A percentile compares a stretch with the other conserved stretches of the same genome.
Conservation (phyloP, 2,113 vertebrate species). For the Vanacampus margaritifer region DNA sequence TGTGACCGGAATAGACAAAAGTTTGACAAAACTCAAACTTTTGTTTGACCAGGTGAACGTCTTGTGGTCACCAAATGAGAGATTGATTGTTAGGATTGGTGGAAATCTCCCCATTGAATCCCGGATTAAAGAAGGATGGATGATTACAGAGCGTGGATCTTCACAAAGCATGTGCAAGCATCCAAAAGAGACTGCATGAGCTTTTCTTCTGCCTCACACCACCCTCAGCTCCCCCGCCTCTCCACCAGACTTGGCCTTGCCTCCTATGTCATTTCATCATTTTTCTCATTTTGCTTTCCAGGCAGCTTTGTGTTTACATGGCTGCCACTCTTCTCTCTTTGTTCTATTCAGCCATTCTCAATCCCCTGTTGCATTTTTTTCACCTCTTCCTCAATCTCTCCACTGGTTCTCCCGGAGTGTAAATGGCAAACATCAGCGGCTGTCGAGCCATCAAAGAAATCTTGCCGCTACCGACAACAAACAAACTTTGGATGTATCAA, state of each 20-base stretch:
- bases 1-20: not conserved
- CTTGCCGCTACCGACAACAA: constrained; percentile 41
- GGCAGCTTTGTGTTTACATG: constrained; percentile 38
- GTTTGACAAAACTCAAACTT: constrained; percentile 16
- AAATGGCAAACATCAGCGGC: constrained; percentile 48
- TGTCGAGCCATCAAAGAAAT: constrained; percentile 49
- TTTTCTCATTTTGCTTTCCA: constrained; percentile 45
- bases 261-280: constrained; percentile 25
- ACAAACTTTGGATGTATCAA: constrained; percentile 41
- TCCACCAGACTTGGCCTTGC: constrained; percentile 23
- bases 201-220: constrained; percentile 26
- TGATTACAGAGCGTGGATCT: constrained; percentile 48
- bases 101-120: constrained; percentile 46
- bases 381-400: constrained; percentile 16
- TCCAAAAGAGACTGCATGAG: constrained; percentile 47
- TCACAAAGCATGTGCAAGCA: constrained; percentile 54
- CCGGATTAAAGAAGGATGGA: constrained; percentile 43
- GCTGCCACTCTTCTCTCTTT: constrained; percentile 19
- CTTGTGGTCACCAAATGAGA: constrained; percentile 16
- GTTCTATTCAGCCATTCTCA: constrained; percentile 19
- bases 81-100: constrained; percentile 32
- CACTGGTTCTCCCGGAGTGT: constrained; percentile 39
- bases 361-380: constrained; percentile 9
- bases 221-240: constrained; percentile 17
- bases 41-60: not conserved